Evolutionary conservation across 2,888 invertebrate genomes (phyloP).

Genomic region (Steinernema scapterisci): DNA sequence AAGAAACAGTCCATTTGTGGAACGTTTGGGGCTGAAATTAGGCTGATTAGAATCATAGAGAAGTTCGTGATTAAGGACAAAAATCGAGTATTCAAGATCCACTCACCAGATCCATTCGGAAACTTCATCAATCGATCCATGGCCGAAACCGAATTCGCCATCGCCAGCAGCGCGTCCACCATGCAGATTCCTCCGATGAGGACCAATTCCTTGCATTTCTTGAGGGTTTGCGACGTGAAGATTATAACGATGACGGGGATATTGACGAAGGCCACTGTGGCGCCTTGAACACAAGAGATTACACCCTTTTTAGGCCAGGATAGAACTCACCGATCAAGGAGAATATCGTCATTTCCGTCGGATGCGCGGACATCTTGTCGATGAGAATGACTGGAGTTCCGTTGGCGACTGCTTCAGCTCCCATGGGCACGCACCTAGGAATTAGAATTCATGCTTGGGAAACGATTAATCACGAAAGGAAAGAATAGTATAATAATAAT

Average conservation of each 20-base stretch:
- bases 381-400: background rate
- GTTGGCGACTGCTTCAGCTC: background rate
- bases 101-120: background rate
- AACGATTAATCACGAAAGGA: too few species aligned
- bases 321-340: background rate
- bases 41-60: background rate
- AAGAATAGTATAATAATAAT: too few species aligned
- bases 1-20: constrained; percentile 14
- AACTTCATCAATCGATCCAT: constrained; percentile 11
- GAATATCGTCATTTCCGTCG: background rate
- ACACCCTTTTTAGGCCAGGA: background rate
- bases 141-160: constrained; percentile 14
- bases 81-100: too few species aligned
- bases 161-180: background rate
- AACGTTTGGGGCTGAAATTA: background rate
- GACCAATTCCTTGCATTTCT: constrained; percentile 22
- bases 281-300: background rate
- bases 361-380: background rate
- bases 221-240: background rate
- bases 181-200: constrained; percentile 1
- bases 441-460: too few species aligned
- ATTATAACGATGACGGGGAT: constrained; percentile 2
- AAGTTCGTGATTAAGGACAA: too few species aligned
- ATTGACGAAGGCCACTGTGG: background rate
- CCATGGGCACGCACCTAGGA: background rate